Percentiles rank a stretch among this genome's conserved stretches.
phyloP scores from a whole-genome alignment of 2,113 vertebrate species.

The Pterocles orientalis region DNA sequence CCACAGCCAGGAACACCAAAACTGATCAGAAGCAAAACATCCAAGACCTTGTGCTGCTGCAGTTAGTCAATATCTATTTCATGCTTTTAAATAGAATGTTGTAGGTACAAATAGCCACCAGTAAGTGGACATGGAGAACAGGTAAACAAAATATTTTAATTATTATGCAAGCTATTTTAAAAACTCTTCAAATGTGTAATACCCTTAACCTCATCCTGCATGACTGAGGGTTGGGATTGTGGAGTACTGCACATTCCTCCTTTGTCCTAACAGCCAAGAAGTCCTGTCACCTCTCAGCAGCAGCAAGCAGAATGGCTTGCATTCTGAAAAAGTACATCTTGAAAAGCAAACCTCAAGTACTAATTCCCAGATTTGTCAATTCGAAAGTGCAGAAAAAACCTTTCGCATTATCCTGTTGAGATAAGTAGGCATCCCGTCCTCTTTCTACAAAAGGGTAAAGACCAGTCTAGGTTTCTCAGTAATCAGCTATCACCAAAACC shows the following conservation, averaged over 20 bases:
- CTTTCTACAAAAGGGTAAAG: not conserved
- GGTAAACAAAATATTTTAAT: not conserved
- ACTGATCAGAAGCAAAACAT: not conserved
- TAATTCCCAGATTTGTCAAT: not conserved
- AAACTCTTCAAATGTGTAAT: not conserved
- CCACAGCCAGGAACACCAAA: not conserved
- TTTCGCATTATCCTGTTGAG: not conserved
- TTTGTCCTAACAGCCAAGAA: not conserved
- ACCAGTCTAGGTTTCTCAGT: not conserved
- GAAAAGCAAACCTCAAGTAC: not conserved
- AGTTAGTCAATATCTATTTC: rapidly evolving
- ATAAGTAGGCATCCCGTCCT: not conserved
- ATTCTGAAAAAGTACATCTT: not conserved
- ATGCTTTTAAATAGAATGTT: not conserved
- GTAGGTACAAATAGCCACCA: not conserved
- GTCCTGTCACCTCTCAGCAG: not conserved
- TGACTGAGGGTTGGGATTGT: not conserved
- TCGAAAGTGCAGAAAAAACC: not conserved
- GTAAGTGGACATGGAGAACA: rapidly evolving
- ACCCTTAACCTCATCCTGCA: not conserved
- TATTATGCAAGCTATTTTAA: not conserved
- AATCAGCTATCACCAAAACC: not conserved
- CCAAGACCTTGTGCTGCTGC: not conserved
- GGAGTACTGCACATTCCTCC: not conserved
- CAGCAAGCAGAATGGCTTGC: not conserved